phyloP scores from a whole-genome alignment of 1,140 invertebrate species.

The Venturia canescens region DNA sequence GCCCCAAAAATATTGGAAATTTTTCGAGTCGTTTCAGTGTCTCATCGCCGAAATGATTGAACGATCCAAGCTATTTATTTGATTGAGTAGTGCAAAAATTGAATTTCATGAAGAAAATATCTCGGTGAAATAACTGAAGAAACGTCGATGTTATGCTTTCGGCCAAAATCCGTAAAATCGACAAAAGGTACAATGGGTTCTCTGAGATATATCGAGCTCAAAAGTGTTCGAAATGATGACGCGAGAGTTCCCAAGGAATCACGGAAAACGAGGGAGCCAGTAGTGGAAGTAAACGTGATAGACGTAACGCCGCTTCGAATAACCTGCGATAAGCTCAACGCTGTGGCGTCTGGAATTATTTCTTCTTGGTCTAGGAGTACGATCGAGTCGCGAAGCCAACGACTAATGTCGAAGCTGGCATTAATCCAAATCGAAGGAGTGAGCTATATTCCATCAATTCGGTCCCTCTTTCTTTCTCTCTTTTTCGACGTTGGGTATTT shows the following conservation, averaged over 20 bases:
- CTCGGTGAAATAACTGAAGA: too few species aligned
- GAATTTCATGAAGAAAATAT: too few species aligned
- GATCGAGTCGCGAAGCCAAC: slow-evolving; percentile 56
- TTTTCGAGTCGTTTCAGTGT: too few species aligned
- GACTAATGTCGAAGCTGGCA: slow-evolving; percentile 65
- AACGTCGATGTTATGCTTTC: too few species aligned
- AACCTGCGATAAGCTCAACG: slow-evolving; percentile 54
- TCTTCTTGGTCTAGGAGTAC: slow-evolving; percentile 43
- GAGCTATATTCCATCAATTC: slow-evolving; percentile 41
- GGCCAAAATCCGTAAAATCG: neutral
- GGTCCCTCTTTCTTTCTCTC: slow-evolving; percentile 40
- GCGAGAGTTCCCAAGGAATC: slow-evolving; percentile 24
- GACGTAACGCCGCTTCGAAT: slow-evolving; percentile 33
- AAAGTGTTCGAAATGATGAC: slow-evolving; percentile 41
- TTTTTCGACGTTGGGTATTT: neutral
- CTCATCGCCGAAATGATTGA: too few species aligned
- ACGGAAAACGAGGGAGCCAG: slow-evolving; percentile 18
- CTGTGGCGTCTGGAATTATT: slow-evolving; percentile 50
- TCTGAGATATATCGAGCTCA: slow-evolving; percentile 16
- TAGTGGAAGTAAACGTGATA: slow-evolving; percentile 35
- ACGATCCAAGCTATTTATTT: too few species aligned
- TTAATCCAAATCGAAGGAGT: slow-evolving; percentile 63
- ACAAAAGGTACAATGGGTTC: neutral
- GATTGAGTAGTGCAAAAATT: too few species aligned
- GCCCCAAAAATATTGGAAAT: too few species aligned